phyloP scores from a whole-genome alignment of 2,113 vertebrate genomes.

The Eudyptes chrysolophus region DNA sequence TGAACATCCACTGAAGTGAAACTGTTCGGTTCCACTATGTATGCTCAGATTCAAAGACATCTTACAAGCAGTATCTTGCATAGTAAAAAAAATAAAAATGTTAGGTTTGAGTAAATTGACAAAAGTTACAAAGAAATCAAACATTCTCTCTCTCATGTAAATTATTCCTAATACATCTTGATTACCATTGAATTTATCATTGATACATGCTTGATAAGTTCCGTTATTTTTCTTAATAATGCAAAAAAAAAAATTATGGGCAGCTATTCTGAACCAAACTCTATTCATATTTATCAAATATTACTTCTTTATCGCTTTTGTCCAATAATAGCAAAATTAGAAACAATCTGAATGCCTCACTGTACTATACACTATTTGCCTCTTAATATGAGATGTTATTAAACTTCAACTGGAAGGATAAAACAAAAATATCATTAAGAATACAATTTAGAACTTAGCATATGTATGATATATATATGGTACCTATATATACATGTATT shows the following conservation, averaged over 20 bases:
- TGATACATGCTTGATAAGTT: background rate
- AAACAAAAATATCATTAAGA: background rate
- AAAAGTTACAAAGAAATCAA: background rate
- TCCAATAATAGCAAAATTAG: background rate
- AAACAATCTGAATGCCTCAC: background rate
- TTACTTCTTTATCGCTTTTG: background rate
- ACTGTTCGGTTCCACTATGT: background rate
- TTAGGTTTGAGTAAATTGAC: background rate
- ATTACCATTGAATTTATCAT: background rate
- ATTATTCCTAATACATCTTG: background rate
- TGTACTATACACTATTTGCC: background rate
- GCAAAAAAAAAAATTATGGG: background rate
- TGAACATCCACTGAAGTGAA: background rate
- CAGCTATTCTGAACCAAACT: background rate
- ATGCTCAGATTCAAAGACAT: background rate
- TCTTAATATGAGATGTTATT: background rate
- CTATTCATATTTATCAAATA: background rate
- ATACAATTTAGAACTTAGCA: background rate
- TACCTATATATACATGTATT: background rate
- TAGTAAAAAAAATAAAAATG: background rate
- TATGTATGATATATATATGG: background rate
- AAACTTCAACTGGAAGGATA: background rate
- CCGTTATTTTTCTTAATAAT: background rate
- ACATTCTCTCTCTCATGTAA: background rate
- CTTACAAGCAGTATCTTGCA: background rate